Conservation (phyloP, 2,797 vertebrate genomes). For the Loris lydekkerianus region DNA sequence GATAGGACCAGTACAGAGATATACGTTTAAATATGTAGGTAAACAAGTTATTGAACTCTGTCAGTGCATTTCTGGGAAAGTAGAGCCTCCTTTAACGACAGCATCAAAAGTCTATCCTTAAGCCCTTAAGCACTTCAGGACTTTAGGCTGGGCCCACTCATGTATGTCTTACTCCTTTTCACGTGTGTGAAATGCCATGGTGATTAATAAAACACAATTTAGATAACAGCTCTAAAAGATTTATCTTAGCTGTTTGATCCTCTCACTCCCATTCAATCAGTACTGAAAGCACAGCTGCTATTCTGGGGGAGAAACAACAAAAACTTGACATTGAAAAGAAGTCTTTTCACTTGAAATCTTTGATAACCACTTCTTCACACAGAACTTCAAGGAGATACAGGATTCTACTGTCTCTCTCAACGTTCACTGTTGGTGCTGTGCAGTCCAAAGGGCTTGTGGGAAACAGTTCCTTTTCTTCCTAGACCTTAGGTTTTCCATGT, state of each 20-base stretch:
- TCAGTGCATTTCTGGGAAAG: background rate
- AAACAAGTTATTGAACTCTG: background rate
- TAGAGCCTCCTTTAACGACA: background rate
- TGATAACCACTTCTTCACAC: background rate
- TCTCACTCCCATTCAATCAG: background rate
- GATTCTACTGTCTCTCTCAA: fast-evolving
- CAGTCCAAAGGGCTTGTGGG: background rate
- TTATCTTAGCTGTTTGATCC: background rate
- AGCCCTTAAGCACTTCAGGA: background rate
- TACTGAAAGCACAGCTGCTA: background rate
- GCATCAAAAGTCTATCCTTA: background rate
- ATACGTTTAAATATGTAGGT: background rate
- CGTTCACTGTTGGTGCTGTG: background rate
- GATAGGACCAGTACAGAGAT: background rate
- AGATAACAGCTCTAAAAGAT: background rate
- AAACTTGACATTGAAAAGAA: slow-evolving; percentile 10
- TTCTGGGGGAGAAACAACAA: background rate
- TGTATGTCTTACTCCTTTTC: background rate
- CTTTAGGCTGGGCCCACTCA: background rate
- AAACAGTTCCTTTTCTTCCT: background rate
- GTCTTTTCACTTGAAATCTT: background rate
- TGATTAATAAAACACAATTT: slow-evolving; percentile 38
- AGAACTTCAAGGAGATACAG: background rate
- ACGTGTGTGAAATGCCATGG: background rate
- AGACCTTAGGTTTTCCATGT: background rate